These are phyloP conservation scores for Tetragnatha montana DNA, from an alignment of 2,888 invertebrate species.

Conservation along the genomic window DNA sequence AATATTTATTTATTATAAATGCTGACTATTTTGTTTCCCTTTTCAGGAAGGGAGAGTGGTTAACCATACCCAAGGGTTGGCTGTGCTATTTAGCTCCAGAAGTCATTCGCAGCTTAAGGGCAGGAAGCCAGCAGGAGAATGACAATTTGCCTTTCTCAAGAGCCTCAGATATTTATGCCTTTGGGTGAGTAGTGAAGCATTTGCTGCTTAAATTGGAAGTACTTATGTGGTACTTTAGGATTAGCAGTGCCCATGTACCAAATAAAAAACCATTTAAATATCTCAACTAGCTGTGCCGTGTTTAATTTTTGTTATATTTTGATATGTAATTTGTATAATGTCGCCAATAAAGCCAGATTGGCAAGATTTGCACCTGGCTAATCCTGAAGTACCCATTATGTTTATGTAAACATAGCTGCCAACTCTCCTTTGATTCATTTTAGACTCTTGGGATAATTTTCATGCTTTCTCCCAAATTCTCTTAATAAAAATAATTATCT, in stretches of 20 bases:
- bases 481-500: background rate
- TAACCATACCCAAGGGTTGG: slow-evolving; percentile 98
- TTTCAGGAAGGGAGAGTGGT: slow-evolving; percentile 83
- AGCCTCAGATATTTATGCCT: slow-evolving; percentile 96
- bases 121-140: slow-evolving; percentile 83
- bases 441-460: background rate
- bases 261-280: no score
- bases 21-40: background rate
- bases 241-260: no score
- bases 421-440: background rate
- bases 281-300: no score
- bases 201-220: background rate
- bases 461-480: background rate
- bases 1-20: no score
- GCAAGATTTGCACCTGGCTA: no score
- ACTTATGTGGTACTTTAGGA: background rate
- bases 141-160: slow-evolving; percentile 93
- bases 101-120: slow-evolving; percentile 88
- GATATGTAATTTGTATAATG: no score
- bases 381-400: no score
- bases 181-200: slow-evolving; percentile 84
- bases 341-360: no score
- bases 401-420: no score
- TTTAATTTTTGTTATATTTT: no score
- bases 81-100: slow-evolving; percentile 98